A percentile compares a stretch with the other conserved stretches of the same genome.
Conservation (phyloP, 1,140 invertebrate species). For the Drosophila pachea region DNA sequence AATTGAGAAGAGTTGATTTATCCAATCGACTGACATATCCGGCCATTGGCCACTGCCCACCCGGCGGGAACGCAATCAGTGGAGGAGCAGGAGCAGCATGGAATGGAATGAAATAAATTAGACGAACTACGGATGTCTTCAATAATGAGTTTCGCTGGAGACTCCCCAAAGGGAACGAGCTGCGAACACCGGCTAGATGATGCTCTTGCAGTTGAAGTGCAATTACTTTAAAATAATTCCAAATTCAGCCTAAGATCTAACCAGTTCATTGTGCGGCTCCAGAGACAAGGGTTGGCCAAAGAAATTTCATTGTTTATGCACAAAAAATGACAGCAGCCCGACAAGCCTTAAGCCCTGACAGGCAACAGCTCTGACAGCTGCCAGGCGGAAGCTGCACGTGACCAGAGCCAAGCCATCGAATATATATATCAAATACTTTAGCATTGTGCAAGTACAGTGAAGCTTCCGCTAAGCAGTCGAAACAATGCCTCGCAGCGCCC, state of each 20-base stretch:
- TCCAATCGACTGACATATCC: constrained; percentile 16
- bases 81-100: too few species aligned
- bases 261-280: constrained; percentile 13
- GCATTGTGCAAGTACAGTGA: constrained; percentile 8
- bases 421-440: constrained; percentile 11
- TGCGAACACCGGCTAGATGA: too few species aligned
- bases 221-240: too few species aligned
- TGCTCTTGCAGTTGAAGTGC: too few species aligned
- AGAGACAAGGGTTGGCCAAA: constrained; percentile 29
- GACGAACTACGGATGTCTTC: too few species aligned
- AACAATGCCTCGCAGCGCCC: too few species aligned
- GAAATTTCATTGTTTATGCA: neutral
- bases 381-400: neutral
- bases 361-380: constrained; percentile 17
- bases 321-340: constrained; percentile 2
- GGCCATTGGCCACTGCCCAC: neutral
- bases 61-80: constrained; percentile 7
- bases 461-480: too few species aligned
- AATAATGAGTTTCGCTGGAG: too few species aligned
- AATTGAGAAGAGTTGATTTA: constrained; percentile 17
- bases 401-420: neutral
- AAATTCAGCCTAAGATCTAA: too few species aligned
- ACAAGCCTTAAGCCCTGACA: constrained; percentile 23
- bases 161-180: too few species aligned
- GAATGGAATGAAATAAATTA: neutral